phyloP scores from a whole-genome alignment of 2,113 vertebrate species.

The cattle (Bos taurus) region ARS-UCD2.0 NC_037336.1:7429501-7430000 shows the following conservation, averaged over 20 bases:
- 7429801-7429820: background rate
- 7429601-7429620: background rate
- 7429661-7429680: background rate
- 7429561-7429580: background rate
- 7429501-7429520: background rate
- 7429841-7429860: background rate
- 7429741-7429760: background rate
- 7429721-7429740: background rate
- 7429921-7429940: slow-evolving; percentile 38
- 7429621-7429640: background rate
- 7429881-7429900: background rate
- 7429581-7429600: slow-evolving; percentile 6
- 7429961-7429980: slow-evolving; percentile 51
- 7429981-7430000: slow-evolving; percentile 66
- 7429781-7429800: background rate
- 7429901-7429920: slow-evolving; percentile 47
- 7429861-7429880: background rate
- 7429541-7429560: background rate
- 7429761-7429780: background rate
- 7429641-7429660: background rate
- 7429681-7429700: background rate
- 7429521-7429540: background rate
- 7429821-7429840: background rate
- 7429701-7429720: background rate
- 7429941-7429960: slow-evolving; percentile 34